Base-by-base conservation (phyloP, 92 coral and sea anemone genomes). In the Epizoanthus rinbou region DNA sequence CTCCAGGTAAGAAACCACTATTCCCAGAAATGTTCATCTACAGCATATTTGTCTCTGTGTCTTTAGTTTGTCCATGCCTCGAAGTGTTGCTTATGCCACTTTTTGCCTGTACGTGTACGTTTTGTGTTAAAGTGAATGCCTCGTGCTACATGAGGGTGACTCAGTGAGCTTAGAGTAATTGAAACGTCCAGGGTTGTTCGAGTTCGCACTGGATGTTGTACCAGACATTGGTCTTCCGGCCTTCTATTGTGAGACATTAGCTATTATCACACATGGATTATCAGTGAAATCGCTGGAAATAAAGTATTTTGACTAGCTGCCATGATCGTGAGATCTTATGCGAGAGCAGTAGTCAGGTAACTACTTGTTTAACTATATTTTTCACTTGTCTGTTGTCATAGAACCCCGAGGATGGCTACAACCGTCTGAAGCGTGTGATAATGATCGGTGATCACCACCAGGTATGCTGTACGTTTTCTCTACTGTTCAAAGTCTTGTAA, bases 341-440 rank as follows among this genome's bases (percentile, higher is more conserved):
- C 53, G 45, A 68, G 19, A 8, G 18, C 43, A 66, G 14, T 28
- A 16, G 41, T 10, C 57, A 16, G 17, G 13, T 39, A 15, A 3
- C 19, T 43, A 31, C 17, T 6, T 39, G 14, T 15, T 1, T 6
- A 39, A 16, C 5, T 16, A 19, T 35, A 1, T 25, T 25, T 3
- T 43, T 18, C 21, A 23, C 31, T 56, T 74, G 28, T 57, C 50
- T 53, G 31, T 15, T 63, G 13, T 14, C 21, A n/a, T 63, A 96
- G 99, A 96, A 92, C 21, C 97, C 99, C 19, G 98, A 96, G 86
- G 99, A 96, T 87, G 99, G 99, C 63, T 93, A 90, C 88, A 96
- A 96, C 73, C 92, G 98, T 25, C 83, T 96, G 74, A 96, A 96
- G 64, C 88, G 98, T 69, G 99, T 96, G 16, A 89, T 90, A 10